Evolutionary conservation across 1,140 invertebrate genomes (phyloP), one percentile per base, ranked within the genome.

Genomic region (Zaprionus kolodkinae): DNA sequence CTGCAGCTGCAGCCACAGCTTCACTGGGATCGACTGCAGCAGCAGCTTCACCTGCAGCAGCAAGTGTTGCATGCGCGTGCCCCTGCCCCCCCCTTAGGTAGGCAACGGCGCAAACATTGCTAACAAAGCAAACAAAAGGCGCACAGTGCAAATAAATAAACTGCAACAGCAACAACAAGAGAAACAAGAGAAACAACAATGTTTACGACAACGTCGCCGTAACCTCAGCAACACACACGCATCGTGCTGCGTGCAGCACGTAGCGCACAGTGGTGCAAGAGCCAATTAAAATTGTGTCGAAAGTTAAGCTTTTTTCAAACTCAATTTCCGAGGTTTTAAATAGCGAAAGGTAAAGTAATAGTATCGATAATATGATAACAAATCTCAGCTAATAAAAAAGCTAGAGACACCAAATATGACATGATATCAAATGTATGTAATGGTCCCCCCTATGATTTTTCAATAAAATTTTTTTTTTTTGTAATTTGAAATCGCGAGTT

Each of bases 101-200:
- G 43, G 52, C 56, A 67, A 43, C 45, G 21, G 35, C n/a, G 40
- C 67, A 50, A 63, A 64, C 43, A 43, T 50, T n/a, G 38, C 50
- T 40, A 56, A 73, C 64, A 68, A 68, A 33, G 30, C 59, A 38
- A 48, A 35, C 36, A 59, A 71, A 50, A 61, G 38, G 7, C n/a
- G n/a, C n/a, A 9, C n/a, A 38, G 45, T 17, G 52, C 59, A 74
- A 74, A 48, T 62, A 69, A 69, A 61, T 62, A 73, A 74, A 71
- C 67, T 71, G 67, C 72, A 60, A 36, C 43, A 57, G 10, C 33
- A 35, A 10, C 72, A 60, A 45, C 40, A 45, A 15, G n/a, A 21
- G 21, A 21, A 21, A 21, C 21, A 21, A 21, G 21, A 21, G 21
- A 21, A 45, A 45, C n/a, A 2, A 45, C 13, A n/a, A 15, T 6